phyloP scores from a whole-genome alignment of 2,113 vertebrate genomes.

The Pelmatolapia mariae region DNA sequence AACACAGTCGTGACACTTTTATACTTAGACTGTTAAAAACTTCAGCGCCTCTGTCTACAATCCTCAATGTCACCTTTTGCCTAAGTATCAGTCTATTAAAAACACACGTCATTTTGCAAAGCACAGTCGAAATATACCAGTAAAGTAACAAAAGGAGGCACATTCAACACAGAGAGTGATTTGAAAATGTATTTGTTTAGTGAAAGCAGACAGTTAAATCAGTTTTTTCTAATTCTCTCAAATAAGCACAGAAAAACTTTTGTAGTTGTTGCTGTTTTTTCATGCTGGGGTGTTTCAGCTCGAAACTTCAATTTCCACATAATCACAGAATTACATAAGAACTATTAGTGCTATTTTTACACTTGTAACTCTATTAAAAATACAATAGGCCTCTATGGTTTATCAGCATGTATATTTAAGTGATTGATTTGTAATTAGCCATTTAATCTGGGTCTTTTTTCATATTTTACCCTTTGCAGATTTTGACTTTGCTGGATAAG shows the following conservation, averaged over 20 bases:
- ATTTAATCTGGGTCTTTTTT: not conserved
- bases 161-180: not conserved
- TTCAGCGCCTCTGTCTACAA: not conserved
- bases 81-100: not conserved
- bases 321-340: not conserved
- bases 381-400: not conserved
- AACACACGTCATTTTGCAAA: not conserved
- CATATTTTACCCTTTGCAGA: not conserved
- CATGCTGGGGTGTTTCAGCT: not conserved
- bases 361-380: not conserved
- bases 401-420: not conserved
- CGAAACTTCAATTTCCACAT: not conserved
- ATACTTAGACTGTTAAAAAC: not conserved
- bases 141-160: not conserved
- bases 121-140: not conserved
- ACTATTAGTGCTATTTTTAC: conserved; percentile 2
- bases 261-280: not conserved
- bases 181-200: not conserved
- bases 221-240: not conserved
- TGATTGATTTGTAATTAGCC: not conserved
- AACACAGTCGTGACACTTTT: not conserved
- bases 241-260: not conserved
- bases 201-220: not conserved
- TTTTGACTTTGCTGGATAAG: not conserved
- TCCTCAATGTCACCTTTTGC: not conserved